These are phyloP conservation scores for Passerina amoena DNA, from an alignment of 2,113 vertebrate genomes.

Conservation along the genomic window DNA sequence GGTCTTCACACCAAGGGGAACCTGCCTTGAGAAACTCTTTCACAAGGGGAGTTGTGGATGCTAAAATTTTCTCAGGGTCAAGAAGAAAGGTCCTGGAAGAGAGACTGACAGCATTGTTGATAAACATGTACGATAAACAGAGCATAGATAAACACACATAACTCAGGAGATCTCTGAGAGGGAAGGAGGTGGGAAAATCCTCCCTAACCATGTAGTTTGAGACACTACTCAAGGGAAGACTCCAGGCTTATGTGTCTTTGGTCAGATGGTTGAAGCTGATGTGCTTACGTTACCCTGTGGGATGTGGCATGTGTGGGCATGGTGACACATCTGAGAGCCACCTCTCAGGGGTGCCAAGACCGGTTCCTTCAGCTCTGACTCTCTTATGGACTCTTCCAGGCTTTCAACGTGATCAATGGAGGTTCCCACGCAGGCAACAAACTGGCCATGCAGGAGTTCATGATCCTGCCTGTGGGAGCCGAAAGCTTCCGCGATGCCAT, in stretches of 20 bases:
- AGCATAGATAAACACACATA: background rate
- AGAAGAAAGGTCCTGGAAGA: background rate
- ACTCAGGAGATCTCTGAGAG: background rate
- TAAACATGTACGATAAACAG: background rate
- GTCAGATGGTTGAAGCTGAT: background rate
- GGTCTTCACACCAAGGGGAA: background rate
- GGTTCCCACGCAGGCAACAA: constrained; percentile 92
- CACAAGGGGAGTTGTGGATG: background rate
- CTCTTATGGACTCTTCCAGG: constrained; percentile 68
- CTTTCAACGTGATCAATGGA: constrained; percentile 92
- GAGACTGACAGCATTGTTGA: background rate
- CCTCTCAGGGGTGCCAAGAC: background rate
- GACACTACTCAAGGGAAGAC: background rate
- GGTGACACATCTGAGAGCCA: background rate
- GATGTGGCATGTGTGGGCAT: background rate
- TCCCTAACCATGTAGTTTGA: background rate
- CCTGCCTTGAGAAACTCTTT: background rate
- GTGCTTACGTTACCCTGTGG: background rate
- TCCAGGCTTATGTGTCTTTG: background rate
- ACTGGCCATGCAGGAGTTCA: constrained; percentile 93
- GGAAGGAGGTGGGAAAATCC: background rate
- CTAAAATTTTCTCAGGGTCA: background rate
- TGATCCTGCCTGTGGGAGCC: constrained; percentile 92
- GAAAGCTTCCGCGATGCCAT: constrained; percentile 91
- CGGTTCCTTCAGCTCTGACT: background rate